Evolutionary conservation across 30 jellyfish, hydroid and myxozoan species (phyloP).

Genomic region (Pseudorhiza aurosa): DNA sequence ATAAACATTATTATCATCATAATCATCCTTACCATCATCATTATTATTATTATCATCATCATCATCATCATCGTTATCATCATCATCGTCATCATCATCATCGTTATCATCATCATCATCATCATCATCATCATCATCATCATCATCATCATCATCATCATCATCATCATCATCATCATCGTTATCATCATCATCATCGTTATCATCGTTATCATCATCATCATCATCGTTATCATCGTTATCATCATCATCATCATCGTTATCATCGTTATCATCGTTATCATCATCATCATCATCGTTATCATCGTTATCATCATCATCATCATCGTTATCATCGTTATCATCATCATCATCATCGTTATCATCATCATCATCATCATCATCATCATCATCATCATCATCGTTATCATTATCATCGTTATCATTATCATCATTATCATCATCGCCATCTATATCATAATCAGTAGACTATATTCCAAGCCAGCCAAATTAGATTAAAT

Average conservation of each 20-base stretch:
- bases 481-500: too few species aligned
- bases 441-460: not conserved
- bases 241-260: not conserved
- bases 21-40: too few species aligned
- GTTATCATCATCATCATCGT: not conserved
- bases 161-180: not conserved
- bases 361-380: conserved; percentile 8
- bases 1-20: too few species aligned
- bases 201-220: not conserved
- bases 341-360: not conserved
- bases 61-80: too few species aligned
- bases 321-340: not conserved
- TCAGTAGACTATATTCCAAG: too few species aligned
- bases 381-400: not conserved
- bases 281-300: not conserved
- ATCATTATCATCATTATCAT: not conserved
- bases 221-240: conserved; percentile 4
- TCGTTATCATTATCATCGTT: not conserved
- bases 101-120: not conserved
- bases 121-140: too few species aligned
- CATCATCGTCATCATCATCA: not conserved
- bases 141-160: too few species aligned
- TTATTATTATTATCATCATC: too few species aligned
- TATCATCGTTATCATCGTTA: not conserved
- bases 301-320: not conserved